phyloP scores from a whole-genome alignment of 2,888 invertebrate species.

The Mimachlamys varia region DNA sequence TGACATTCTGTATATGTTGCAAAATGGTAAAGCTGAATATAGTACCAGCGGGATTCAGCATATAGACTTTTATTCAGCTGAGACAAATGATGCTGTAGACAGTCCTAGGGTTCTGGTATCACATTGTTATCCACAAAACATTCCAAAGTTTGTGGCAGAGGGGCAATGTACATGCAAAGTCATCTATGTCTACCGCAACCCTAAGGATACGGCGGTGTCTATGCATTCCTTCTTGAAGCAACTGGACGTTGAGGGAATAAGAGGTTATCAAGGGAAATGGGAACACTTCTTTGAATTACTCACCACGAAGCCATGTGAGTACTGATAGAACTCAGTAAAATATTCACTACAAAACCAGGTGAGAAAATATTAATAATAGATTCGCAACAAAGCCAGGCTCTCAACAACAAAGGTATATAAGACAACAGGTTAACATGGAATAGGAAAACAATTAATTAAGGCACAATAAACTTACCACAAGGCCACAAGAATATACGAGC shows the following conservation, averaged over 20 bases:
- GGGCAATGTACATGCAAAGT: constrained; percentile 34
- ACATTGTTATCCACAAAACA: neutral
- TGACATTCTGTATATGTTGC: constrained; percentile 38
- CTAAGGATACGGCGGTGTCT: constrained; percentile 38
- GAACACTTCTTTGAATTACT: neutral
- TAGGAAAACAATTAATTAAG: no score
- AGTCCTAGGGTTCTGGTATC: constrained; percentile 2
- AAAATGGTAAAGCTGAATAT: constrained; percentile 28
- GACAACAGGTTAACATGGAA: no score
- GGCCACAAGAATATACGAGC: no score
- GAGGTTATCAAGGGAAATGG: neutral
- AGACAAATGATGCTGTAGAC: constrained; percentile 7
- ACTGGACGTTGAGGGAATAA: neutral
- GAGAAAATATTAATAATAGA: no score
- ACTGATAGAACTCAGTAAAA: no score
- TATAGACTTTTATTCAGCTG: neutral
- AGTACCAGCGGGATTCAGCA: neutral
- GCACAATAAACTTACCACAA: no score
- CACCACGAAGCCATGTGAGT: neutral
- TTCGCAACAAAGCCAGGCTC: no score
- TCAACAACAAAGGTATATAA: no score
- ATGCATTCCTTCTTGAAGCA: constrained; percentile 36
- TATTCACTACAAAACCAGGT: no score
- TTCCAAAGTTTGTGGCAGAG: neutral
- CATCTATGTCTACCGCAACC: constrained; percentile 39